Evolutionary conservation across 2,888 invertebrate genomes (phyloP), one percentile per base, ranked within the genome.

Genomic region (Trileptium ribeirensis): DNA sequence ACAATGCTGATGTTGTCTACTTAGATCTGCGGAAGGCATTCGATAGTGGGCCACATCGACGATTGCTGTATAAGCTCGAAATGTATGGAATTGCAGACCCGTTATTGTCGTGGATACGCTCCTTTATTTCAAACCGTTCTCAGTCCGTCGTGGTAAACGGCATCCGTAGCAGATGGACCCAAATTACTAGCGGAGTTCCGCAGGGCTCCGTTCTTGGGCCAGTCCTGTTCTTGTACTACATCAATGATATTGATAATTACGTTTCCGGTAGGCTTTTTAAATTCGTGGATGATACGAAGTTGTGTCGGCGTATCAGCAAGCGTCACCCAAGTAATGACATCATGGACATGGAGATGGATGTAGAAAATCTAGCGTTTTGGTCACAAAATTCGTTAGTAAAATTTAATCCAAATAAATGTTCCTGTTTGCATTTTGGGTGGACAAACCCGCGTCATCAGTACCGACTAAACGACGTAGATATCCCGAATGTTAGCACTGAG

Each of bases 21-120:
- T 19, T 79, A 15, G 79, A 79, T 79, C 67, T 79, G 31, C 34
- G 37, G 1, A 79, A 79, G 34, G 79, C 79, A n/a, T 79, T 79
- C 33, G 79, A 79, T 79, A 29, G 67, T 8, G 79, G 51, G n/a
- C 31, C 34, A 29, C 79, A 79, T 77, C 8, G 19, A 79, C 51
- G 67, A 37, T 34, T 79, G 1, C 34, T 79, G 2, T 37, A 3
- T 1, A 79, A 79, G 34, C 36, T 29, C 36, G 31, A 36, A n/a
- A 39, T 29, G 3, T 75, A 75, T 75, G 77, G 77, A n/a, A 38
- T 75, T 75, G 29, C n/a, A 33, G 77, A 36, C 36, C 24, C 24
- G 8, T 75, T 75, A 36, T 36, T 75, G 2, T 37, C 39, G 15
- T 75, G n/a, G 24, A 3, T 75, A 39, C 24, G 77, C 3, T 37